Base-by-base conservation (phyloP, 2,797 vertebrate species). In the Xenentodon cancila region DNA sequence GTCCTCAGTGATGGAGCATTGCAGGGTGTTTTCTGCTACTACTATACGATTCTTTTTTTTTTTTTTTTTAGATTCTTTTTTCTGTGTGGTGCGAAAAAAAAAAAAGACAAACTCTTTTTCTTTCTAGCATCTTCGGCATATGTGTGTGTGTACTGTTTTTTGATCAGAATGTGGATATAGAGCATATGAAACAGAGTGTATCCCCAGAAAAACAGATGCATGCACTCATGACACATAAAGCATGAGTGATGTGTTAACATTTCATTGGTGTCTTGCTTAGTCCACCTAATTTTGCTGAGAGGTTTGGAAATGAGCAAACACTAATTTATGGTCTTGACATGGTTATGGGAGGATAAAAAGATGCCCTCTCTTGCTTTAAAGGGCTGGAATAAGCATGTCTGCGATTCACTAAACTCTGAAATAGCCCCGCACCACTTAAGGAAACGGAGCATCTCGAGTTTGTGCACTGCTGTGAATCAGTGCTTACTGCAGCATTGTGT, bases 261-360 rank as follows among this genome's bases (percentile, higher is more conserved):
- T 70, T 70, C 68, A 60, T 68, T 57, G 43, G 63, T 64, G 80
- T 82, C 80, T 84, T 81, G 70, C 85, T 88, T 81, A 81, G 87
- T 86, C 88, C 75, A 82, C 81, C 87, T 93, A 87, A 92, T 92
- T 92, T 92, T 91, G 87, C 88, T 92, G 89, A 93, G 88, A 93
- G 91, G 89, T 92, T 92, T 84, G 77, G 69, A 89, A 90, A 92
- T 87, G 87, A 91, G 90, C 82, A 85, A 88, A 91, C 81, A 70
- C 73, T 90, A 88, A 92, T 92, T 93, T 91, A 94, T 81, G 84
- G 81, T 80, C 64, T 59, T 34, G 59, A 77, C 48, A 61, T 75
- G 55, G 81, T 91, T 90, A 88, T 86, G 61, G 78, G 82, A 92
- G 90, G 90, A 89, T 92, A 90, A 90, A 93, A 92, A 87, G 79